These are phyloP conservation scores for Batillaria attramentaria DNA, from an alignment of 1,140 invertebrate species.

Conservation along the genomic window DNA sequence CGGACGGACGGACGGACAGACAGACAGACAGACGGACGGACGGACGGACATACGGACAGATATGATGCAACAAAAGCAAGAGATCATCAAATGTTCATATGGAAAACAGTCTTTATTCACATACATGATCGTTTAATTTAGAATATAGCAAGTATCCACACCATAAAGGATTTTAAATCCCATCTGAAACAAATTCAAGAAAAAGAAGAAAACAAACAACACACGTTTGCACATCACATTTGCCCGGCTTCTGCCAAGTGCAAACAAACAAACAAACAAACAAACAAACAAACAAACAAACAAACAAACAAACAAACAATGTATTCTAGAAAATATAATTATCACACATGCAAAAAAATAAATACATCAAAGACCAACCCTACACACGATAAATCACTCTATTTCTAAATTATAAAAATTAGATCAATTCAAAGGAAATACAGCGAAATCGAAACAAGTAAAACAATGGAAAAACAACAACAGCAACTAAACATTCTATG, in stretches of 20 bases:
- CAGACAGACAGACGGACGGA: not conserved
- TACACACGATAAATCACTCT: too few species aligned
- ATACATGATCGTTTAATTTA: slow-evolving; percentile 21
- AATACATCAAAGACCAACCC: too few species aligned
- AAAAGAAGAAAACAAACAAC: not conserved
- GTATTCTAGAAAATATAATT: not conserved
- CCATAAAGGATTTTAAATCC: not conserved
- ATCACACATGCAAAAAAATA: slow-evolving; percentile 1
- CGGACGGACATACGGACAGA: not conserved
- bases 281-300: not conserved
- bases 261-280: not conserved
- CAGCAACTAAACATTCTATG: too few species aligned
- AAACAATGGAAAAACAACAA: too few species aligned
- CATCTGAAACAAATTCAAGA: slow-evolving; percentile 10
- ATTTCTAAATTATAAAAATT: too few species aligned
- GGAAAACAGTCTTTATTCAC: slow-evolving; percentile 18
- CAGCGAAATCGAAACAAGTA: too few species aligned
- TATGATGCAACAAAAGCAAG: not conserved
- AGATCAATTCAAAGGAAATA: too few species aligned
- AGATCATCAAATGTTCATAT: too few species aligned
- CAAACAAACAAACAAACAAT: not conserved
- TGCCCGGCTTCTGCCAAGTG: not conserved
- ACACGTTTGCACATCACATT: not conserved
- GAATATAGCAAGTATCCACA: slow-evolving; percentile 27
- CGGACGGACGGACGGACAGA: not conserved